Base-by-base conservation (phyloP, 2,797 vertebrate genomes). In the Falco naumanni region DNA sequence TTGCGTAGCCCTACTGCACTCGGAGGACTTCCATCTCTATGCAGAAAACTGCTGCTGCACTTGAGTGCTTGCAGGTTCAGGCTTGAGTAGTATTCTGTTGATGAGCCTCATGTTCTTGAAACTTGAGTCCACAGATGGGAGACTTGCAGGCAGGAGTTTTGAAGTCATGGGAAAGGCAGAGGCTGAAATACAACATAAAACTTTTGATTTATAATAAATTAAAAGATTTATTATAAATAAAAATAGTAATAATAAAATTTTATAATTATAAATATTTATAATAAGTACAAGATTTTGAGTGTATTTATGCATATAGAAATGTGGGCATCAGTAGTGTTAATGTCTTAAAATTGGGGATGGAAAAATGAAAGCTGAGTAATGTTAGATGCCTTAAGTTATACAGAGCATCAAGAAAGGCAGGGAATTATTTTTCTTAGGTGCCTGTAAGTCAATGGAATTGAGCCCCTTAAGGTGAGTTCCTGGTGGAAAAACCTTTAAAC, bases 1-100 rank as follows among this genome's bases (percentile, higher is more conserved):
- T 20, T 25, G 1, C 84, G 68, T 54, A 78, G 33, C 59, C 89
- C 71, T 93, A 6, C 86, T 75, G 76, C 68, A 68, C 94, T 84
- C 82, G 2, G 53, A 91, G 92, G 92, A 92, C 65, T 80, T 94
- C 37, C 34, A 2, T 74, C 64, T 80, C 87, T 54, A 5, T 20
- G 37, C 5, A 5, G 59, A 86, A 88, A 88, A 64, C 43, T 89
- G 89, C 43, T 91, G 79, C 64, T 92, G 56, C 28, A 18, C 77
- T 96, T 91, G 69, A 88, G 87, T 81, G 25, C 65, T 96, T 94
- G 61, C 79, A 92, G 85, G 72, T 88, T 91, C 57, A 81, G 59
- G 22, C 51, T 91, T 29, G 22, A 88, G 69, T 29, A 78, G 53
- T 56, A 8, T 45, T 94, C 77, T 74, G 39, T 65, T 82, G 68